Conservation (phyloP, 2,113 vertebrate species). For the Eulemur macaco region DNA sequence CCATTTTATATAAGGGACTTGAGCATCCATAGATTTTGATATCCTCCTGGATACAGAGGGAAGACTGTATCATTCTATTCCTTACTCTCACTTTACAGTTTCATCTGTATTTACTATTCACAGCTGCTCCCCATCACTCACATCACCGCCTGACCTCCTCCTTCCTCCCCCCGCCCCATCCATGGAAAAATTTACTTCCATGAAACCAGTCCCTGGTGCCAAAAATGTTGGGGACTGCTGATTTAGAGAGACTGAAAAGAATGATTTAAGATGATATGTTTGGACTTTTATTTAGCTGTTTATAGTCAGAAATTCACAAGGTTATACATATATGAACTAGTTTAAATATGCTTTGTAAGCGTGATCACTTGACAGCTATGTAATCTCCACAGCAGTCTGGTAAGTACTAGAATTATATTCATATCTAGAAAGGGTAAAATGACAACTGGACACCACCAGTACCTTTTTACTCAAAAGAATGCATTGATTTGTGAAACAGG, state of each 20-base stretch:
- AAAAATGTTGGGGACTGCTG: too few species aligned
- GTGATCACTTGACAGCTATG: neutral
- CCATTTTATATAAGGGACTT: too few species aligned
- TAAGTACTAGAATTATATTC: neutral
- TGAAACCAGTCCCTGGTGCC: too few species aligned
- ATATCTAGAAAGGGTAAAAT: neutral
- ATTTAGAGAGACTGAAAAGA: neutral
- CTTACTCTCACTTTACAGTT: too few species aligned
- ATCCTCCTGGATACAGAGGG: too few species aligned
- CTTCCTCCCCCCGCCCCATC: too few species aligned
- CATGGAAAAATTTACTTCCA: too few species aligned
- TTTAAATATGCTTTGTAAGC: neutral
- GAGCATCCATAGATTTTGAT: too few species aligned
- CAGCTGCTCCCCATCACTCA: too few species aligned
- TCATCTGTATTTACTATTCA: too few species aligned
- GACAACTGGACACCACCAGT: neutral
- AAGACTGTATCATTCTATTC: too few species aligned
- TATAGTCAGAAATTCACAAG: neutral
- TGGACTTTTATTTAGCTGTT: neutral
- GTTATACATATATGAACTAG: neutral
- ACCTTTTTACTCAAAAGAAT: neutral
- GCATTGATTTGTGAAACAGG: neutral
- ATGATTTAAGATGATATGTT: slow-evolving; percentile 13
- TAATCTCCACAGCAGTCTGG: neutral
- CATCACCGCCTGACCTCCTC: too few species aligned